Evolutionary conservation across 2,113 vertebrate species (phyloP), one percentile per base, ranked within the genome.

Genomic region (Leucoraja erinaceus): DNA sequence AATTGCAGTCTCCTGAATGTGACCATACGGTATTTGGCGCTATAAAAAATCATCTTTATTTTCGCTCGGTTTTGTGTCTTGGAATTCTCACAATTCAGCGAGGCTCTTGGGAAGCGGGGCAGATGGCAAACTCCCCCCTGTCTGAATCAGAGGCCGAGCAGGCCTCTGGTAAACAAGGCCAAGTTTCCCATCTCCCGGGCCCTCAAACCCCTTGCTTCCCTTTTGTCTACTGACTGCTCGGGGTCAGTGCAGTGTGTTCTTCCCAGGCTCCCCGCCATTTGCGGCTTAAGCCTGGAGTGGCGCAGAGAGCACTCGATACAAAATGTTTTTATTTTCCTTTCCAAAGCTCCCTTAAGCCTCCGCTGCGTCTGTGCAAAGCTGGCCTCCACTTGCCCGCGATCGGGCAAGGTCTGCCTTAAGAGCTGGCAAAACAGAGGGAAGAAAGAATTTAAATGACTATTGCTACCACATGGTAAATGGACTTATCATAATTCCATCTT

Each of bases 401-500:
- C 25, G 33, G 68, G 33, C 83, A 10, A 20, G 25, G 8, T 20
- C 68, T 91, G 20, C 90, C 72, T 91, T 72, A 72, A 25, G 68
- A 91, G 90, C 90, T 72, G 33, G 90, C 59, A n/a, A 63, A 59
- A 16, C 14, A 31, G 90, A 54, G 68, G 83, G 90, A 91, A 91
- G 66, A 91, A 72, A 91, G 90, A 47, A 72, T 63, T 91, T 38
- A 72, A 91, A 74, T 70, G 66, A 72, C 66, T 91, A 91, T 72
- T 91, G 90, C 66, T 54, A 72, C 66, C 90, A 91, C 68, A 91
- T 91, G 90, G 33, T 91, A 91, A 91, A 74, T 91, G 68, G 66
- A 70, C 72, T 91, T 91, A 91, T 91, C 70, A 91, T 91, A 91
- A 91, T 91, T 91, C 88, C 88, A 91, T 91, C 88, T 91, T 91